Evolutionary conservation across 2,888 invertebrate genomes (phyloP).

Genomic region (Phalangium opilio): DNA sequence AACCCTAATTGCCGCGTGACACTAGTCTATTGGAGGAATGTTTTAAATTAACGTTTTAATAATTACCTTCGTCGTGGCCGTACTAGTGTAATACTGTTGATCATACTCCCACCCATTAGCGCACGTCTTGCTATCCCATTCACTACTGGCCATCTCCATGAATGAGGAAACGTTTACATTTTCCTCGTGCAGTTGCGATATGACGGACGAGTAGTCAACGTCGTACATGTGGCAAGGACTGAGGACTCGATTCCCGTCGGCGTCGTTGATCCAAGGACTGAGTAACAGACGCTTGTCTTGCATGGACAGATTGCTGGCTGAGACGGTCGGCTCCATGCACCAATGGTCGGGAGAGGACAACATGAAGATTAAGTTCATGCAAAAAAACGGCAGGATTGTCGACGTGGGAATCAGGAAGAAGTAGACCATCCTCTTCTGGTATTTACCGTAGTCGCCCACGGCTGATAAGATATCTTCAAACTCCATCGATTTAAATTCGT

Average conservation of each 20-base stretch:
- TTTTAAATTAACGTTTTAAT: too few species aligned
- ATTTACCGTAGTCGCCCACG: conserved; percentile 75
- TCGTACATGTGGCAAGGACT: conserved; percentile 57
- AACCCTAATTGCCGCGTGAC: too few species aligned
- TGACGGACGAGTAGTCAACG: conserved; percentile 42
- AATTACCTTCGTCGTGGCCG: conserved; percentile 60
- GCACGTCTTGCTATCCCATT: conserved; percentile 41
- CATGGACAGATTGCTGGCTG: conserved; percentile 36
- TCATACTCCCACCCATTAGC: conserved; percentile 58
- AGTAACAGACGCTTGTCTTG: conserved; percentile 39
- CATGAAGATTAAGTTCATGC: conserved; percentile 17
- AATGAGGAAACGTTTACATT: background rate
- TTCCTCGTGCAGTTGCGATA: background rate
- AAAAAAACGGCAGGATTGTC: conserved; percentile 62
- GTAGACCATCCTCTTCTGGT: conserved; percentile 59
- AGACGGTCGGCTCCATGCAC: conserved; percentile 55
- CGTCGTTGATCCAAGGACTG: conserved; percentile 35
- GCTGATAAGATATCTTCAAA: conserved; percentile 41
- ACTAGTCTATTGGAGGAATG: too few species aligned
- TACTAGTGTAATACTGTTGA: conserved; percentile 47
- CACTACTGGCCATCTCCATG: conserved; percentile 25
- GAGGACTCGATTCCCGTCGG: conserved; percentile 30
- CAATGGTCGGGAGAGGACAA: conserved; percentile 41
- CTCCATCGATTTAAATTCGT: conserved; percentile 12
- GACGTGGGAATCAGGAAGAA: conserved; percentile 78